A percentile compares a stretch with the other conserved stretches of the same genome.
Evolutionary conservation across 2,113 vertebrate genomes (phyloP).

Genomic region (Scalopus aquaticus): DNA sequence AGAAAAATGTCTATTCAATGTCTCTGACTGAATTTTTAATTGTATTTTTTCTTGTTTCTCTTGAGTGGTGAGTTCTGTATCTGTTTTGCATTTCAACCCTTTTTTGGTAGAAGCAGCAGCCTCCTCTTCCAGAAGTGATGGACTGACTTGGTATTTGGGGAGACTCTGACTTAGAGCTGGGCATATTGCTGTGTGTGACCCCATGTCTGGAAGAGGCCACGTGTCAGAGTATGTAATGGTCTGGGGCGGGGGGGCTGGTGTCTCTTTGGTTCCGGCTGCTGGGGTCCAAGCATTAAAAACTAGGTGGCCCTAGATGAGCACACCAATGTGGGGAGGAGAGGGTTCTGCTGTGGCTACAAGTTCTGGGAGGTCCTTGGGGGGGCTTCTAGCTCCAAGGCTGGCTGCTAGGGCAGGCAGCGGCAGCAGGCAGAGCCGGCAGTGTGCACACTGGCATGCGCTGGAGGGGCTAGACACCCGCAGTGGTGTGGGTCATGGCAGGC

Average conservation of each 20-base stretch:
- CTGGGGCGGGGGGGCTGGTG: no score
- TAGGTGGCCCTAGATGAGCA: background rate
- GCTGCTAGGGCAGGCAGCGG: background rate
- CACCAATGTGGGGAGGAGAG: background rate
- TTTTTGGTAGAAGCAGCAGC: background rate
- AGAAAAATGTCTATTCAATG: background rate
- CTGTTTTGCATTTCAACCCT: background rate
- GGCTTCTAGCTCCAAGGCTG: background rate
- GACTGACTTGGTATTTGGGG: background rate
- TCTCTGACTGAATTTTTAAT: background rate
- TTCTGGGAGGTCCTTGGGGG: background rate
- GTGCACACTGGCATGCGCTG: no score
- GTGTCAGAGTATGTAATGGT: no score
- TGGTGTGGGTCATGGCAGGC: background rate
- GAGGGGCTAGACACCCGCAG: background rate
- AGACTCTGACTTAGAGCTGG: background rate
- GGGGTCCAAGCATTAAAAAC: background rate
- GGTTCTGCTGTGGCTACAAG: background rate
- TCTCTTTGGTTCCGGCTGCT: background rate
- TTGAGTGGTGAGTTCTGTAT: background rate
- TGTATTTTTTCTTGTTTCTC: background rate
- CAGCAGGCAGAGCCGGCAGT: no score
- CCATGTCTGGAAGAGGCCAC: background rate
- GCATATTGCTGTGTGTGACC: background rate
- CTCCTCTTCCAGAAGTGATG: background rate